These are phyloP conservation scores for Chymomyza costata DNA, from an alignment of 1,140 invertebrate species.

Conservation along the genomic window DNA sequence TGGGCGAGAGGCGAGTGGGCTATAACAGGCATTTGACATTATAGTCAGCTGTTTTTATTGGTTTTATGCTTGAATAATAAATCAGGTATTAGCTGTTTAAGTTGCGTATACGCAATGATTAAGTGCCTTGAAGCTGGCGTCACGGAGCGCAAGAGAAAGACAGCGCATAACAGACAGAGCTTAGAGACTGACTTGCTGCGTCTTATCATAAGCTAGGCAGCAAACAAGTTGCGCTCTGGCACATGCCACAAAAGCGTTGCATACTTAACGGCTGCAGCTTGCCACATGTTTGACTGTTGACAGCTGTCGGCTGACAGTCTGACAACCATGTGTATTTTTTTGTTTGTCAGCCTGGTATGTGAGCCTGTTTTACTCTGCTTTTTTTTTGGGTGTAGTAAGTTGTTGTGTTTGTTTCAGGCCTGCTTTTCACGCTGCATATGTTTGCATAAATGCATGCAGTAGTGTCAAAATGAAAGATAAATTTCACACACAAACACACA, in stretches of 20 bases:
- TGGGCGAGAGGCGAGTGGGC: no score
- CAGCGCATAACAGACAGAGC: no score
- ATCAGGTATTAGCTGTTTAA: slow-evolving; percentile 38
- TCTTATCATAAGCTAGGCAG: slow-evolving; percentile 10
- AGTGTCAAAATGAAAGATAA: slow-evolving; percentile 61
- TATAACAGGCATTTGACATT: no score
- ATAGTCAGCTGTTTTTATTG: slow-evolving; percentile 61
- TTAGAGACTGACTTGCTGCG: slow-evolving; percentile 5
- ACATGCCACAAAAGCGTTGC: neutral
- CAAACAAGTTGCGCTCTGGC: neutral
- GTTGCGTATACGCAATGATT: slow-evolving; percentile 4
- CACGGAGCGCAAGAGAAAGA: no score
- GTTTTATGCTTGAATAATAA: slow-evolving; percentile 52
- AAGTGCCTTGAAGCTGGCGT: slow-evolving; percentile 40
- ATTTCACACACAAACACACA: slow-evolving; percentile 48
- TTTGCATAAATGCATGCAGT: slow-evolving; percentile 58
- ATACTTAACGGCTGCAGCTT: slow-evolving; percentile 18
- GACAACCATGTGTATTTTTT: slow-evolving; percentile 32
- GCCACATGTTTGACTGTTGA: slow-evolving; percentile 61
- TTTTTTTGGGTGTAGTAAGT: slow-evolving; percentile 24
- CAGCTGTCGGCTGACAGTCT: slow-evolving; percentile 32
- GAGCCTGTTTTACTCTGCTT: slow-evolving; percentile 9
- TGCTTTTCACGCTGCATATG: slow-evolving; percentile 52
- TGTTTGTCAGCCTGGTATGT: slow-evolving; percentile 12
- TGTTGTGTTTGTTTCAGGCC: slow-evolving; percentile 19